Evolutionary conservation across 2,888 invertebrate genomes (phyloP).

Genomic region (Drosophila austrosaltans): DNA sequence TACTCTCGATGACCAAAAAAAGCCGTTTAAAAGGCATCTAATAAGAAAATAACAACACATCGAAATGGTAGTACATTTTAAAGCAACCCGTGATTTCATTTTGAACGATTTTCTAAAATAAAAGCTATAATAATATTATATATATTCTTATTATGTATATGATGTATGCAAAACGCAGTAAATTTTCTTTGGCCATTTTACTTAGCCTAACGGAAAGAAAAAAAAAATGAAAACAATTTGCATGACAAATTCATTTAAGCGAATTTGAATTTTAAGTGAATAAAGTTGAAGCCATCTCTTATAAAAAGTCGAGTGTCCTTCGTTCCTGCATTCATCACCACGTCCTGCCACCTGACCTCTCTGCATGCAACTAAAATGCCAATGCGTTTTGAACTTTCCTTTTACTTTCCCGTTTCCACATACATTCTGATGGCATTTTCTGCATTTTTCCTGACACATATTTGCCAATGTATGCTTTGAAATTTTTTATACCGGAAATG

Average conservation of each 20-base stretch:
- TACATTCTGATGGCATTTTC: slow-evolving; percentile 26
- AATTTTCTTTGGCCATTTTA: not conserved
- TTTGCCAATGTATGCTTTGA: slow-evolving; percentile 18
- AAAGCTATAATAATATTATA: no score
- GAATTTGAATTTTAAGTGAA: slow-evolving; percentile 77
- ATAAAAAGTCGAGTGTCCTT: slow-evolving; percentile 1
- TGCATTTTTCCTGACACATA: slow-evolving; percentile 43
- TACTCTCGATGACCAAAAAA: no score
- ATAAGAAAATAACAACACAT: no score
- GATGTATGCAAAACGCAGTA: not conserved
- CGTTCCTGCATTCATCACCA: slow-evolving; percentile 19
- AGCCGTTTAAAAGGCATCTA: no score
- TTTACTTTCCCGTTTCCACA: slow-evolving; percentile 26
- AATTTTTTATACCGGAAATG: slow-evolving; percentile 35
- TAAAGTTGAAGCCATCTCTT: not conserved
- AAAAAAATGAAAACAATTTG: slow-evolving; percentile 7
- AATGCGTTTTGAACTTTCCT: slow-evolving; percentile 21
- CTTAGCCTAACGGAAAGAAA: not conserved
- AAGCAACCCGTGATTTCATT: no score
- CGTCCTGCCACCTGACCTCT: slow-evolving; percentile 3
- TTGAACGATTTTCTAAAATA: no score
- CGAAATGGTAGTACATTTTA: no score
- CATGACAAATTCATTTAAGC: slow-evolving; percentile 79
- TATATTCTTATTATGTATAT: no score
- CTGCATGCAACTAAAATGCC: slow-evolving; percentile 16